Percentiles rank a stretch among this genome's conserved stretches.
phyloP scores from a whole-genome alignment of 1,140 invertebrate species.

The Copidosoma floridanum region DNA sequence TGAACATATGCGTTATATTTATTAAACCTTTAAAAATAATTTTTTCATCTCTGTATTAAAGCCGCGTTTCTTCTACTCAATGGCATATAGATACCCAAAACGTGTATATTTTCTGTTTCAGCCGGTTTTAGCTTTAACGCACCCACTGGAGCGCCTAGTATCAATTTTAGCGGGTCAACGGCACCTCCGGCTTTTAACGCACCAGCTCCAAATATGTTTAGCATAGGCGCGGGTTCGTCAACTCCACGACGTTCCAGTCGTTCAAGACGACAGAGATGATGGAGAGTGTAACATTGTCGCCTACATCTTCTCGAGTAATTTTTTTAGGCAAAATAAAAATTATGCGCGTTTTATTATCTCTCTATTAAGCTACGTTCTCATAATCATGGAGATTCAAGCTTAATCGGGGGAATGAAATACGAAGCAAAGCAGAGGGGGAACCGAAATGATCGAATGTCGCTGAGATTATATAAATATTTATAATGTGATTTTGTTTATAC shows the following conservation, averaged over 20 bases:
- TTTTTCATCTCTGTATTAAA: not conserved
- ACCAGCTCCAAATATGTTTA: constrained; percentile 48
- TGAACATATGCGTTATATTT: not conserved
- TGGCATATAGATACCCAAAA: too few relatives aligned
- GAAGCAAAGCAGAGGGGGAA: not conserved
- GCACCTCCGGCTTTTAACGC: constrained; percentile 35
- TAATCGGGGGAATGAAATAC: not conserved
- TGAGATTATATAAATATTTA: not conserved
- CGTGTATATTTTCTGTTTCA: constrained; percentile 21
- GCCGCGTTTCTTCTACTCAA: too few relatives aligned
- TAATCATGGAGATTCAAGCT: not conserved
- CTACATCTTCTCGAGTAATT: not conserved
- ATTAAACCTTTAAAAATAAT: not conserved
- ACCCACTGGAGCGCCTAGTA: constrained; percentile 28
- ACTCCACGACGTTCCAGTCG: constrained; percentile 44
- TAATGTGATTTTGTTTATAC: not conserved
- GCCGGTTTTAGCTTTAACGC: constrained; percentile 46
- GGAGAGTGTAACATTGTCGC: constrained; percentile 48
- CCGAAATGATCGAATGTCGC: not conserved
- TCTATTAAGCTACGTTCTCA: not conserved
- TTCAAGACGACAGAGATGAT: constrained; percentile 51
- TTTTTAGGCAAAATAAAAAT: constrained; percentile 20
- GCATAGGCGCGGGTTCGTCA: constrained; percentile 52
- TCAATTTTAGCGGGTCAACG: constrained; percentile 31
- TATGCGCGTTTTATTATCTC: not conserved